Evolutionary conservation across 1,140 invertebrate species (phyloP).

Genomic region (Drosophila busckii): DNA sequence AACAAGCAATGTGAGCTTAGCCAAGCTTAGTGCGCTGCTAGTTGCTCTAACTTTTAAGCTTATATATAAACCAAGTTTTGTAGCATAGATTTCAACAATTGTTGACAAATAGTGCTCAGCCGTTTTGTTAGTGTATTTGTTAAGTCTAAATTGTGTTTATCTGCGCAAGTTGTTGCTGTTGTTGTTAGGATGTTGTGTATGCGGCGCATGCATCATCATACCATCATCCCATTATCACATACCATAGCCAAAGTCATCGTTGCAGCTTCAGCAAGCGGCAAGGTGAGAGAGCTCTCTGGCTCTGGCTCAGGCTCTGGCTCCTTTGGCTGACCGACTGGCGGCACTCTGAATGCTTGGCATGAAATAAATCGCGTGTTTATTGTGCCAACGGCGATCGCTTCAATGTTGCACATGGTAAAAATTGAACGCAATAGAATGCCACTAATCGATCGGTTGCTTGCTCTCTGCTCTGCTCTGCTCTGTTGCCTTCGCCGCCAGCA

Average conservation of each 20-base stretch:
- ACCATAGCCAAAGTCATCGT: constrained; percentile 43
- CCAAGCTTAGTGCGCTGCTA: too few species aligned
- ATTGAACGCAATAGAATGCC: constrained; percentile 77
- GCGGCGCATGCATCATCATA: constrained; percentile 75
- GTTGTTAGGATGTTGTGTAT: constrained; percentile 67
- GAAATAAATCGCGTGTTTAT: constrained; percentile 77
- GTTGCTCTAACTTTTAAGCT: too few species aligned
- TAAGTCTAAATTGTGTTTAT: not conserved
- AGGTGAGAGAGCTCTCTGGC: constrained; percentile 12
- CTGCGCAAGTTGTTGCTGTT: constrained; percentile 29
- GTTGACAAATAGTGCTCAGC: too few species aligned
- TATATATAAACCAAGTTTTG: too few species aligned
- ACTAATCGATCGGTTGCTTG: constrained; percentile 61
- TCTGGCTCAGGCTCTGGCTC: constrained; percentile 40
- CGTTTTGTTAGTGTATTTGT: constrained; percentile 40
- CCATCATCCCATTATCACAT: constrained; percentile 77
- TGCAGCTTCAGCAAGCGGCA: constrained; percentile 22
- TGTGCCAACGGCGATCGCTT: constrained; percentile 69
- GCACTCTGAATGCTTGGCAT: constrained; percentile 75
- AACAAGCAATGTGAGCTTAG: too few species aligned
- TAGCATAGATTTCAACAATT: too few species aligned
- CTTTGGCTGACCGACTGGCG: constrained; percentile 65
- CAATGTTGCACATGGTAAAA: constrained; percentile 74
- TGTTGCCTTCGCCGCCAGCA: constrained; percentile 47
- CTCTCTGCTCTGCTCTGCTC: constrained; percentile 10